Conservation (phyloP, 2,113 vertebrate genomes). For the Hippocampus abdominalis region DNA sequence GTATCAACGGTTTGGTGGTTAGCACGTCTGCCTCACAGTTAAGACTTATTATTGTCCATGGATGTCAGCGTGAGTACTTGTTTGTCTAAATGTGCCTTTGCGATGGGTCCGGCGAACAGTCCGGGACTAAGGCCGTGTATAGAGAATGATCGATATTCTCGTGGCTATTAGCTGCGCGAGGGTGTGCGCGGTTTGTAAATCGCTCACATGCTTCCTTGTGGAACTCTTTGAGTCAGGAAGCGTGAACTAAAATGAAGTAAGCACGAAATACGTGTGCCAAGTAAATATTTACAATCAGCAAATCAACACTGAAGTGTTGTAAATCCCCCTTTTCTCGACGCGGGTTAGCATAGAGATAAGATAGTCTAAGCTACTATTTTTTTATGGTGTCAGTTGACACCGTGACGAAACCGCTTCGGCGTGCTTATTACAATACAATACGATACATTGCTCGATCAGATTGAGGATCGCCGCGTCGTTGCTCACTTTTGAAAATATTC, state of each 20-base stretch:
- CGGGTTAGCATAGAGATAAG: too few species aligned
- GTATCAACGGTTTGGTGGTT: background rate
- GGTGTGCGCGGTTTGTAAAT: background rate
- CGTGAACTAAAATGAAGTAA: too few species aligned
- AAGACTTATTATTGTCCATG: background rate
- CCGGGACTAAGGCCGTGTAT: too few species aligned
- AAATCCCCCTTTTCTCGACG: background rate
- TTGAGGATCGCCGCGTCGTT: too few species aligned
- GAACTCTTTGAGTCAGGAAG: conserved; percentile 17
- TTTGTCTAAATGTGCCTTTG: background rate
- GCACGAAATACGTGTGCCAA: background rate
- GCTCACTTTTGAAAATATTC: too few species aligned
- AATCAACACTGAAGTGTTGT: background rate
- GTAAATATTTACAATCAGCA: background rate
- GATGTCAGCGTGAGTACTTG: background rate
- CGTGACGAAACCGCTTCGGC: too few species aligned
- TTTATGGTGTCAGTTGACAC: too few species aligned
- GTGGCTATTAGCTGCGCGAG: background rate
- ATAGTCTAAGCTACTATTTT: too few species aligned
- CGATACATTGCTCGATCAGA: too few species aligned
- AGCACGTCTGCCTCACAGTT: background rate
- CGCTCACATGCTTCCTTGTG: conserved; percentile 7
- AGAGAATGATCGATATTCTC: too few species aligned
- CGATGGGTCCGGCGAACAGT: background rate
- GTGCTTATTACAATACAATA: too few species aligned